A percentile compares a stretch with the other conserved stretches of the same genome.
Conservation (phyloP, 2,113 vertebrate genomes). For the Delphinus delphis region DNA sequence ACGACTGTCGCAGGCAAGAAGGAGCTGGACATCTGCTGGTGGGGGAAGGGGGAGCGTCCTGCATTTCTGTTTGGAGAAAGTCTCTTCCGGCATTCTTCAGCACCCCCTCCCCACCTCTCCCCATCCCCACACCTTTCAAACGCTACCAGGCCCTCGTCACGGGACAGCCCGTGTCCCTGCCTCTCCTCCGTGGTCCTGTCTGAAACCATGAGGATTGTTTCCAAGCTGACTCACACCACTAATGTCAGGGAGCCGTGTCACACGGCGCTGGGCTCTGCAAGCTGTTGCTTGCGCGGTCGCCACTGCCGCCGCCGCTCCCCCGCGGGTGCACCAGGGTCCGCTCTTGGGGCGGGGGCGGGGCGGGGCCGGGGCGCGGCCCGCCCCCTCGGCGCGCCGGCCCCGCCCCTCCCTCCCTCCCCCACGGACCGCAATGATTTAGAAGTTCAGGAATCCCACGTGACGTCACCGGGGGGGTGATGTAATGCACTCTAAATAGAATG, state of each 20-base stretch:
- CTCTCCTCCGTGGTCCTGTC: slow-evolving; percentile 58
- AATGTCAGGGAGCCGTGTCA: slow-evolving; percentile 75
- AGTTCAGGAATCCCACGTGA: slow-evolving; percentile 99
- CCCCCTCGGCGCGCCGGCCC: slow-evolving; percentile 76
- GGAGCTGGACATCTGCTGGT: slow-evolving; percentile 54
- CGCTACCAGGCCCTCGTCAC: neutral
- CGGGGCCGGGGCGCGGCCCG: neutral
- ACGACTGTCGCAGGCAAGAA: slow-evolving; percentile 60
- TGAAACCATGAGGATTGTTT: slow-evolving; percentile 64
- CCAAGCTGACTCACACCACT: slow-evolving; percentile 81
- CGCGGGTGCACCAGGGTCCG: slow-evolving; percentile 49
- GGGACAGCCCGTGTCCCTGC: neutral
- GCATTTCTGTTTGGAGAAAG: slow-evolving; percentile 20
- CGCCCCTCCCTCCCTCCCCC: slow-evolving; percentile 79
- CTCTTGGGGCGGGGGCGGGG: slow-evolving; percentile 55
- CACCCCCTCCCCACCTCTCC: neutral
- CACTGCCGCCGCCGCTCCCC: neutral
- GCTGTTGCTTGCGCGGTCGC: slow-evolving; percentile 77
- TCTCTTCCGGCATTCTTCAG: neutral
- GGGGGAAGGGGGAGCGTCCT: neutral
- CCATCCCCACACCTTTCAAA: neutral
- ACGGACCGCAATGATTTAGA: slow-evolving; percentile 99
- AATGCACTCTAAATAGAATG: slow-evolving; percentile 99
- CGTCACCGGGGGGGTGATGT: slow-evolving; percentile 99
- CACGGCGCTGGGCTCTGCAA: slow-evolving; percentile 76